Percentiles rank a stretch among this genome's conserved stretches.
Conservation (phyloP, 2,888 invertebrate genomes). For the Callimorpha dominula region DNA sequence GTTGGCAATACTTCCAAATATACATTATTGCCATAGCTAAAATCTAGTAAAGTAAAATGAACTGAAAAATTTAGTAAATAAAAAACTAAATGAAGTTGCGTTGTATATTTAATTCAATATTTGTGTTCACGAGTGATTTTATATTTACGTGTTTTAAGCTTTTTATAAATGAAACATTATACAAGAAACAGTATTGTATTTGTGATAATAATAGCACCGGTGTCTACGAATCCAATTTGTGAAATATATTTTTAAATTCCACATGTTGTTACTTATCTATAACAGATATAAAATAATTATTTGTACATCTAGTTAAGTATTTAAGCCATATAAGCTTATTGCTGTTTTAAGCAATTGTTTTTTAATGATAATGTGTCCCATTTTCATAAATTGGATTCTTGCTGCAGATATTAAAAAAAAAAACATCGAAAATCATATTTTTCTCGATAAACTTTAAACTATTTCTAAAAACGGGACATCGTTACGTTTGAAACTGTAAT, state of each 20-base stretch:
- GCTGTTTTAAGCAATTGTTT: conserved; percentile 76
- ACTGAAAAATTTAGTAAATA: background rate
- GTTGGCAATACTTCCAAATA: background rate
- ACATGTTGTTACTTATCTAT: conserved; percentile 54
- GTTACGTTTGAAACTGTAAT: conserved; percentile 34
- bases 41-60: background rate
- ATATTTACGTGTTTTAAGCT: conserved; percentile 74
- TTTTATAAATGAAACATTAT: conserved; percentile 74
- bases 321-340: conserved; percentile 70
- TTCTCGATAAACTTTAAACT: conserved; percentile 45
- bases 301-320: conserved; percentile 67
- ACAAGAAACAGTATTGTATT: conserved; percentile 63
- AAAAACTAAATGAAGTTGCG: background rate
- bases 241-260: conserved; percentile 60
- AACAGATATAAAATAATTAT: conserved; percentile 60
- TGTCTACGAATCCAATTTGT: conserved; percentile 61
- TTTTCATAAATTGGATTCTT: conserved; percentile 74
- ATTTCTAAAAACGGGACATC: conserved; percentile 38
- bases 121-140: conserved; percentile 57
- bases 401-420: conserved; percentile 46
- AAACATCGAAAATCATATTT: conserved; percentile 67
- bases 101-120: conserved; percentile 12
- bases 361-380: conserved; percentile 55
- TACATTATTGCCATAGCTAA: background rate
- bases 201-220: conserved; percentile 60